Conservation (phyloP, 2,888 invertebrate genomes). For the Oscheius sp. region DNA sequence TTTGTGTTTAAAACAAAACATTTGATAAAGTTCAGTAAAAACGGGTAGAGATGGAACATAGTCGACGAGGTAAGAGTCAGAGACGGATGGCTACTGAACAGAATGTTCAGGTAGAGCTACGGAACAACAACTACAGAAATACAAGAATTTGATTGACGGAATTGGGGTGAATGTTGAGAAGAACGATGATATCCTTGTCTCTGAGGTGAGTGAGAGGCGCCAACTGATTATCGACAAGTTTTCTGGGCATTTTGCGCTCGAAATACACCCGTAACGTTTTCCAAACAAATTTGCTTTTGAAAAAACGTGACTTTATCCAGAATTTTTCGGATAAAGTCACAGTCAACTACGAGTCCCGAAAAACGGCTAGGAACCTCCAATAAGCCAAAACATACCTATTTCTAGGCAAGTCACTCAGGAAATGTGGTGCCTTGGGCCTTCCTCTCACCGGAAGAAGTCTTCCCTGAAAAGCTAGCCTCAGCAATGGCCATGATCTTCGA, state of each 20-base stretch:
- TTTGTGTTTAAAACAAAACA: not conserved
- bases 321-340: too few species aligned
- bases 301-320: too few species aligned
- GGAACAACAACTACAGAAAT: slow-evolving; percentile 26
- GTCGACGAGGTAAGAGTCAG: slow-evolving; percentile 3
- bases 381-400: not conserved
- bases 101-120: slow-evolving; percentile 10
- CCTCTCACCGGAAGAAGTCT: slow-evolving; percentile 6
- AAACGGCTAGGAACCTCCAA: not conserved
- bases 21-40: not conserved
- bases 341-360: too few species aligned
- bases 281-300: too few species aligned
- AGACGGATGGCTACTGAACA: slow-evolving; percentile 4
- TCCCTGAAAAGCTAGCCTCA: slow-evolving; percentile 9
- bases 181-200: not conserved
- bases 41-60: slow-evolving; percentile 8
- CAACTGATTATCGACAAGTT: too few species aligned
- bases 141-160: slow-evolving; percentile 8
- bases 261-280: too few species aligned
- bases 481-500: slow-evolving; percentile 23
- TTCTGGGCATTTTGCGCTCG: too few species aligned
- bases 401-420: slow-evolving; percentile 2
- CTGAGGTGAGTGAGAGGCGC: slow-evolving; percentile 14
- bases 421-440: slow-evolving; percentile 13
- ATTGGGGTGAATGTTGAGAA: not conserved